Percentiles rank a stretch among this genome's conserved stretches.
phyloP scores from a whole-genome alignment of 2,888 invertebrate species.

The Tineola bisselliella region DNA sequence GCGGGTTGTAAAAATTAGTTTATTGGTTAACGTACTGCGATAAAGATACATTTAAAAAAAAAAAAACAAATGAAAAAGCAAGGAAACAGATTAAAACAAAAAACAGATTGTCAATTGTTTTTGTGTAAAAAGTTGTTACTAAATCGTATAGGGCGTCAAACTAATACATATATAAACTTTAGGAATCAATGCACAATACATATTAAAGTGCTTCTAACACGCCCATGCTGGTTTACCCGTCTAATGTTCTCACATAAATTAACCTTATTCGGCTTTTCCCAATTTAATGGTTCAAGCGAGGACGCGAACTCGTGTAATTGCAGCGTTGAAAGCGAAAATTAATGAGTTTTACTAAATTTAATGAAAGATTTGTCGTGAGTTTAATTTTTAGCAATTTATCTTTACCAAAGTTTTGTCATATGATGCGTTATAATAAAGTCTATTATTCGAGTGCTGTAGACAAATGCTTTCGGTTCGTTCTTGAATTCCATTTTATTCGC shows the following conservation, averaged over 20 bases:
- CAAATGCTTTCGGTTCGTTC: background rate
- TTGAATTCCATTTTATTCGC: background rate
- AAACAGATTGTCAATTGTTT: no score
- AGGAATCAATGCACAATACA: background rate
- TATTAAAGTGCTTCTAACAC: background rate
- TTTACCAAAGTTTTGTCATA: background rate
- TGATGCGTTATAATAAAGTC: background rate
- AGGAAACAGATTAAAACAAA: no score
- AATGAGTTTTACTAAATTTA: constrained; percentile 27
- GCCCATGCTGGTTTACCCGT: constrained; percentile 15
- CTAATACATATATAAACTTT: no score
- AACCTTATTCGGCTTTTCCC: constrained; percentile 20
- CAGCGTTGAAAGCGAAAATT: constrained; percentile 37
- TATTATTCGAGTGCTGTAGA: background rate
- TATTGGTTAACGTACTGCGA: no score
- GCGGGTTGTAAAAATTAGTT: no score
- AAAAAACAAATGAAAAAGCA: no score
- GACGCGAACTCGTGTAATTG: constrained; percentile 45
- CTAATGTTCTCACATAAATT: constrained; percentile 41
- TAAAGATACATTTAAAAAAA: no score
- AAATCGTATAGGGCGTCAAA: no score
- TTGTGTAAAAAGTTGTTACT: no score
- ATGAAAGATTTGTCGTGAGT: constrained; percentile 12
- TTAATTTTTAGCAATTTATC: constrained; percentile 5
- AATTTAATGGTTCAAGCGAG: constrained; percentile 27